Evolutionary conservation across 2,113 vertebrate species (phyloP), one percentile per base, ranked within the genome.

Genomic region (Cyanoliseus patagonus): DNA sequence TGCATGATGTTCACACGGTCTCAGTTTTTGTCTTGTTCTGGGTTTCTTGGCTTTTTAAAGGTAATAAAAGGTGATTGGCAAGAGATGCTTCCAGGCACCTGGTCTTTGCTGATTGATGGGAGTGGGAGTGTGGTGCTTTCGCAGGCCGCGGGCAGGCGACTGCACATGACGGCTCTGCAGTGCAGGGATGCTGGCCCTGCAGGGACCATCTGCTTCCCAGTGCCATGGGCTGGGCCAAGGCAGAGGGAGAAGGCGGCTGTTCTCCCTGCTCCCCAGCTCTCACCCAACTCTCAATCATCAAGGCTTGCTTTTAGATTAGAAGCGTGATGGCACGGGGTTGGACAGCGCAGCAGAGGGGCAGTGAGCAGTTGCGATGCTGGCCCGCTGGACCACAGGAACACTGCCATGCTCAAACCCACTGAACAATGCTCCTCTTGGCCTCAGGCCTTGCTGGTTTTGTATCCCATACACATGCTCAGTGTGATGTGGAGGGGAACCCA

Each of bases 61-160:
- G 95, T 96, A 96, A 96, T 96, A 97, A 97, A 97, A 95, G 92
- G 92, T 11, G 9, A 94, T 92, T 97, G 94, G 94, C 95, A 96
- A 97, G 86, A 94, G 94, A 83, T 85, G 73, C 85, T 92, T 96
- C 67, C 92, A 93, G 92, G 90, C 92, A 72, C 83, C 77, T 95
- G 92, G 86, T 94, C 86, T 96, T 83, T 96, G 95, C 96, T 97
- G 96, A 91, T 96, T 94, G 96, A 76, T 82, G 95, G 94, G 94
- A 62, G 74, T 59, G 94, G 92, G 90, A 86, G 44, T 15, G 83
- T 7, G 86, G 80, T 88, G 83, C 85, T 83, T 53, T 68, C 5
- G 10, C 74, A 94, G 90, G 88, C 77, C 70, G 61, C 6, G 20
- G 89, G 73, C 83, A 81, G 68, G 11, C 0, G 30, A 11, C 1